Evolutionary conservation across 1,140 invertebrate genomes (phyloP).

Genomic region (Metopolophium dirhodum): DNA sequence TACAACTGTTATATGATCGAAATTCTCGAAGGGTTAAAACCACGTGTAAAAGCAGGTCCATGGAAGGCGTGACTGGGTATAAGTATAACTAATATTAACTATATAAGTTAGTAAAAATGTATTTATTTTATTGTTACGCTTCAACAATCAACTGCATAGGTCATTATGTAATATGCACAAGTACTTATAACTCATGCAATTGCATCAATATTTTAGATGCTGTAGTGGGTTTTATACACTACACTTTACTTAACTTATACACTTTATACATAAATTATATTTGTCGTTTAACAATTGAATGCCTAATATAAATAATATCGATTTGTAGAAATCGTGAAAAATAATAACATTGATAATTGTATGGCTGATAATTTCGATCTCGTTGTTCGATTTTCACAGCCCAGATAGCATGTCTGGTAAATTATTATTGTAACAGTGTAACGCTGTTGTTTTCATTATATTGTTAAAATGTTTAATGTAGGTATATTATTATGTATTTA

Average conservation of each 20-base stretch:
- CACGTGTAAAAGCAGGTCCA: no score
- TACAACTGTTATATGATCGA: not conserved
- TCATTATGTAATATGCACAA: not conserved
- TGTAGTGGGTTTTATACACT: not conserved
- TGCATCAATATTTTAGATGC: not conserved
- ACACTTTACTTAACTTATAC: not conserved
- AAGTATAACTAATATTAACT: no score
- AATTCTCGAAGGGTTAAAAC: not conserved
- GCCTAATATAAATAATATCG: no score
- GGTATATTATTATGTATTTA: not conserved
- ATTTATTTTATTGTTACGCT: not conserved
- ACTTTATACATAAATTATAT: not conserved
- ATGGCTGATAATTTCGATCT: not conserved
- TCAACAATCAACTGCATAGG: not conserved
- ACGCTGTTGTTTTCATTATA: no score
- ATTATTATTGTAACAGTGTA: no score
- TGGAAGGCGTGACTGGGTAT: not conserved
- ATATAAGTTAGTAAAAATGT: no score
- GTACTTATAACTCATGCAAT: not conserved
- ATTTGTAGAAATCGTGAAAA: no score
- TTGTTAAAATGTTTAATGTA: no score
- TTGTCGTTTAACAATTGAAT: no score
- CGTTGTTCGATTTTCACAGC: not conserved
- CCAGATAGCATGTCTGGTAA: no score
- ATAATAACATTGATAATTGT: no score